phyloP scores from a whole-genome alignment of 2,888 invertebrate genomes.

The Pammene fasciana region DNA sequence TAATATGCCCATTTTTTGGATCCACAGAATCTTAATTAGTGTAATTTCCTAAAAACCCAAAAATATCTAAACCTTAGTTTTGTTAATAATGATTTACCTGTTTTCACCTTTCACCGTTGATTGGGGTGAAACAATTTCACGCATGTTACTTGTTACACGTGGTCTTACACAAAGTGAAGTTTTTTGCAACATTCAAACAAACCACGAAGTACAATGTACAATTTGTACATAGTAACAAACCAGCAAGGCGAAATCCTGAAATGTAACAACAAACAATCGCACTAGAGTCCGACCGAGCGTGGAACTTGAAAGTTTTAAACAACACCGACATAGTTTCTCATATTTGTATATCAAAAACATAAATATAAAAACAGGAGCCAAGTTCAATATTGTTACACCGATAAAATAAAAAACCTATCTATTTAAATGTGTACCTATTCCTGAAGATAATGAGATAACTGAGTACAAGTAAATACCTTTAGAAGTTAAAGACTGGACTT shows the following conservation, averaged over 20 bases:
- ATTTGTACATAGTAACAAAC: not conserved
- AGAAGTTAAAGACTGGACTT: too few species aligned
- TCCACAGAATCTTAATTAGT: too few species aligned
- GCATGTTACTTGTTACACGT: not conserved
- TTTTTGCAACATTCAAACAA: not conserved
- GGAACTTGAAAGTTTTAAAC: constrained; percentile 22
- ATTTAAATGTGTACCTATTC: too few species aligned
- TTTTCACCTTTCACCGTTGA: not conserved
- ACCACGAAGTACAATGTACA: not conserved
- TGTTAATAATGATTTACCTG: not conserved
- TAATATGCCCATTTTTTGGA: too few species aligned
- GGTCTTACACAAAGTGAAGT: not conserved
- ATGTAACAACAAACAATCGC: constrained; percentile 11
- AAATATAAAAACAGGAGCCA: too few species aligned
- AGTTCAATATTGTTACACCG: too few species aligned
- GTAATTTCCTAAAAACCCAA: too few species aligned
- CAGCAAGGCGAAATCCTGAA: not conserved
- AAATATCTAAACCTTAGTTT: too few species aligned
- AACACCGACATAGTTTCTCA: constrained; percentile 18
- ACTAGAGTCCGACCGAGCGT: constrained; percentile 2
- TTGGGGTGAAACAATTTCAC: not conserved
- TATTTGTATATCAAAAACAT: not conserved
- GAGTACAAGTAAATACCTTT: too few species aligned
- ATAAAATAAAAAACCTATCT: too few species aligned
- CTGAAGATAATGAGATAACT: too few species aligned